Evolutionary conservation across 2,113 vertebrate species (phyloP), one percentile per base, ranked within the genome.

Genomic region (Eurypyga helias): DNA sequence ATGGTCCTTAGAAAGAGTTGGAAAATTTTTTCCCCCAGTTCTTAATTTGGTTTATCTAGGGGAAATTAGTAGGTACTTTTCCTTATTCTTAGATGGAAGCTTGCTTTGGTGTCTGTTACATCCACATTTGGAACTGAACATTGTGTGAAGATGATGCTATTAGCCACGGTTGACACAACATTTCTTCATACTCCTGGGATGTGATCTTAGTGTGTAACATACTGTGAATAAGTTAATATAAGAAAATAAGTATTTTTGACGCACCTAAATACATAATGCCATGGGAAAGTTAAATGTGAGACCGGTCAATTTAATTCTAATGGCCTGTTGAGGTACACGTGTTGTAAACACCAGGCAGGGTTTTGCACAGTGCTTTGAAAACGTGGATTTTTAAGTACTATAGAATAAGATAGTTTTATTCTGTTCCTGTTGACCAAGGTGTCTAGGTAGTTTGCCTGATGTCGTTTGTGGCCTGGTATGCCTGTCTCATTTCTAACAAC

Each of bases 31-130:
- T 18, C 14, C 28, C 34, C 12, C 3, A 26, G 3, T 49, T 87
- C 17, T 72, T 93, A 54, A 38, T 78, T 52, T 38, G 45, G 34
- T 33, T 9, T 87, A 29, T 61, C 45, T 83, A 29, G 83, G 28
- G 57, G 48, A 46, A 83, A 67, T 88, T 71, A 66, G 60, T 67
- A 90, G 34, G 23, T 87, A 24, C 43, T 19, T 89, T 54, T 81
- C 18, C 38, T 20, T 46, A 49, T 54, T 90, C n/a, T 70, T 73
- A 77, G 43, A 34, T 43, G 48, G 75, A 90, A 75, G 28, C 51
- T 89, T 78, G 51, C 60, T 90, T 86, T 75, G 23, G 54, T 84
- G n/a, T 75, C 71, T 80, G 5, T 93, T 90, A 62, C 57, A 95
- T 92, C 36, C 21, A 55, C 54, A 7, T 62, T 73, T 67, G 67